Evolutionary conservation across 2,113 vertebrate species (phyloP).

Genomic region (Muntiacus reevesi): DNA sequence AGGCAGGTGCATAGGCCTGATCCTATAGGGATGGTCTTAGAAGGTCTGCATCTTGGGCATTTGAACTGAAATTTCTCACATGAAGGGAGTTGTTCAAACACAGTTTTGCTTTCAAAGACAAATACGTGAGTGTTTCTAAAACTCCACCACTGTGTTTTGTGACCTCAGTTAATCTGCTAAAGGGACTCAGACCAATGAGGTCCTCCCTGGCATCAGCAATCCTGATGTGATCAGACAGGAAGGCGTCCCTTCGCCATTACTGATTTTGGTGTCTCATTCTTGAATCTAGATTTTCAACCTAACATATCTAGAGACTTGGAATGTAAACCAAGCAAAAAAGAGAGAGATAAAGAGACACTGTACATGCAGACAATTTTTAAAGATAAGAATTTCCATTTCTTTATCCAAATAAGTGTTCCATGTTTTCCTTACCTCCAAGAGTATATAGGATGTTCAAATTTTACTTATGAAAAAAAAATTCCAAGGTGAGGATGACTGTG

Average conservation of each 20-base stretch:
- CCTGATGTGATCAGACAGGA: fast-evolving
- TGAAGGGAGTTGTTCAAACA: fast-evolving
- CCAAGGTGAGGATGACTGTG: fast-evolving
- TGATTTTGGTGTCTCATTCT: fast-evolving
- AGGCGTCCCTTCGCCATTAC: fast-evolving
- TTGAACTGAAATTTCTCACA: background rate
- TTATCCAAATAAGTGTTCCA: background rate
- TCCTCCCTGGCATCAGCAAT: fast-evolving
- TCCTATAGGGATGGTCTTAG: fast-evolving
- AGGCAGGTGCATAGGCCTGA: background rate
- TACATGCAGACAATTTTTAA: fast-evolving
- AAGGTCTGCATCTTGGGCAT: background rate
- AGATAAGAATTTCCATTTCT: background rate
- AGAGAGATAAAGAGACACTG: background rate
- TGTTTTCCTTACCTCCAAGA: background rate
- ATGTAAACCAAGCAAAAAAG: background rate
- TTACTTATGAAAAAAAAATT: fast-evolving
- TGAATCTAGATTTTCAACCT: background rate
- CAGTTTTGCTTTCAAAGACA: background rate
- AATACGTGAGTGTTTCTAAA: fast-evolving
- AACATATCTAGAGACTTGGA: background rate
- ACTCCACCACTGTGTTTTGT: background rate
- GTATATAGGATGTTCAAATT: fast-evolving
- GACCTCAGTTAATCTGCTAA: background rate
- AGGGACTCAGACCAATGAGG: fast-evolving